Evolutionary conservation across 2,888 invertebrate species (phyloP).

Genomic region (Pristionchus entomophagus): DNA sequence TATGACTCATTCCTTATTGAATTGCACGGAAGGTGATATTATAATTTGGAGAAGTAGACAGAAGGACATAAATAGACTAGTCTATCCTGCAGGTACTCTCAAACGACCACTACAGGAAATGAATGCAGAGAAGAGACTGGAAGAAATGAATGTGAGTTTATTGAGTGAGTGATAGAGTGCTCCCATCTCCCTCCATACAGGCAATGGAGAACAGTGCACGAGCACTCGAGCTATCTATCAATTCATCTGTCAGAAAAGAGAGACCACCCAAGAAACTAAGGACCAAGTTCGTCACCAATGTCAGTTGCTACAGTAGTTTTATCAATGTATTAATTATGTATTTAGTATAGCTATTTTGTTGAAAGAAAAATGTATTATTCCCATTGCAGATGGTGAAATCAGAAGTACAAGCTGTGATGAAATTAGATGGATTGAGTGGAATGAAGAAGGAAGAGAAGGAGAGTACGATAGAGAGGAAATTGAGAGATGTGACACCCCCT

Average conservation of each 20-base stretch:
- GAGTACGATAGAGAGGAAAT: not conserved
- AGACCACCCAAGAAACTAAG: not conserved
- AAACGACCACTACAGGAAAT: not conserved
- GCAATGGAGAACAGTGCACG: not conserved
- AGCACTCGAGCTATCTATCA: not conserved
- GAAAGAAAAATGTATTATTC: not conserved
- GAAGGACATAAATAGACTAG: too few relatives aligned
- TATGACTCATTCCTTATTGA: not conserved
- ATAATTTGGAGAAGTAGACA: too few relatives aligned
- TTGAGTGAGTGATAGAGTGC: too few relatives aligned
- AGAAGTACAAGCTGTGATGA: not conserved
- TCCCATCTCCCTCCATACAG: not conserved
- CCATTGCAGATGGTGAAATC: conserved; percentile 13
- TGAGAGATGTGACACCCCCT: conserved; percentile 35
- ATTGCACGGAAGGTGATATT: not conserved
- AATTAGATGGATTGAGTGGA: not conserved
- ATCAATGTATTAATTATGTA: too few relatives aligned
- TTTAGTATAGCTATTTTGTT: too few relatives aligned
- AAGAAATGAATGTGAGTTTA: conserved; percentile 9
- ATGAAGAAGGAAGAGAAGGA: not conserved
- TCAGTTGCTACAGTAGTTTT: not conserved
- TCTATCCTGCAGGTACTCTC: not conserved
- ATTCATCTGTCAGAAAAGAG: conserved; percentile 3
- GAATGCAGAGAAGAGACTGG: conserved; percentile 1
- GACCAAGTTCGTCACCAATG: not conserved